Conservation (phyloP, 2,113 vertebrate genomes). For the Blennius ocellaris region DNA sequence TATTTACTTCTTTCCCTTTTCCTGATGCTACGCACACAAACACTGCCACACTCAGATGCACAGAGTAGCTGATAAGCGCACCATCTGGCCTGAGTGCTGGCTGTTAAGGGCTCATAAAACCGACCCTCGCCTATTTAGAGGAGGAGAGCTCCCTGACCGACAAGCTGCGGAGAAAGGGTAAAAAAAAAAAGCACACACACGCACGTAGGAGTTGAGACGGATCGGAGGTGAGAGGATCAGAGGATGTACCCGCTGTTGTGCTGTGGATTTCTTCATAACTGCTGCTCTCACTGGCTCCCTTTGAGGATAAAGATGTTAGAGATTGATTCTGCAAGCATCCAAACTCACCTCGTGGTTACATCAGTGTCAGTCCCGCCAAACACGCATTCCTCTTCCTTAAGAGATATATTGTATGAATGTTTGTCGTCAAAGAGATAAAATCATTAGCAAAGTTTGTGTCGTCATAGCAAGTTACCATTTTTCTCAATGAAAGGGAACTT, state of each 20-base stretch:
- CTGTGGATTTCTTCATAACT: slow-evolving; percentile 17
- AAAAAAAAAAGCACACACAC: slow-evolving; percentile 26
- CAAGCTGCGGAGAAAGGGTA: slow-evolving; percentile 12
- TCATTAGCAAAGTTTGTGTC: too few relatives aligned
- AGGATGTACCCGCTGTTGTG: slow-evolving; percentile 41
- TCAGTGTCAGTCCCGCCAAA: not conserved
- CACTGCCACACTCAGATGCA: slow-evolving; percentile 41
- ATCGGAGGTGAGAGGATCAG: slow-evolving; percentile 41
- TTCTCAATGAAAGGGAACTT: too few relatives aligned
- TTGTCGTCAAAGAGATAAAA: too few relatives aligned
- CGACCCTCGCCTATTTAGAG: slow-evolving; percentile 66
- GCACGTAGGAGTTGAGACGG: slow-evolving; percentile 33
- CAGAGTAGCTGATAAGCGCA: slow-evolving; percentile 69
- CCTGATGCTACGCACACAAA: slow-evolving; percentile 20
- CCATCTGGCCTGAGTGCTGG: slow-evolving; percentile 73
- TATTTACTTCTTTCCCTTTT: slow-evolving; percentile 72
- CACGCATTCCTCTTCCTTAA: too few relatives aligned
- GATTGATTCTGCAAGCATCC: slow-evolving; percentile 28
- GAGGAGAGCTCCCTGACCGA: slow-evolving; percentile 22
- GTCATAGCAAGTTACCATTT: too few relatives aligned
- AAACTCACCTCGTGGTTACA: slow-evolving; percentile 11
- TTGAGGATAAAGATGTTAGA: slow-evolving; percentile 27
- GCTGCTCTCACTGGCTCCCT: slow-evolving; percentile 23
- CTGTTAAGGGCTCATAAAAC: slow-evolving; percentile 75
- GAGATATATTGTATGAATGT: too few relatives aligned